Percentiles rank a stretch among this genome's conserved stretches.
Evolutionary conservation across 2,797 vertebrate species (phyloP).

Genomic region (Phyllotis vaccarum): DNA sequence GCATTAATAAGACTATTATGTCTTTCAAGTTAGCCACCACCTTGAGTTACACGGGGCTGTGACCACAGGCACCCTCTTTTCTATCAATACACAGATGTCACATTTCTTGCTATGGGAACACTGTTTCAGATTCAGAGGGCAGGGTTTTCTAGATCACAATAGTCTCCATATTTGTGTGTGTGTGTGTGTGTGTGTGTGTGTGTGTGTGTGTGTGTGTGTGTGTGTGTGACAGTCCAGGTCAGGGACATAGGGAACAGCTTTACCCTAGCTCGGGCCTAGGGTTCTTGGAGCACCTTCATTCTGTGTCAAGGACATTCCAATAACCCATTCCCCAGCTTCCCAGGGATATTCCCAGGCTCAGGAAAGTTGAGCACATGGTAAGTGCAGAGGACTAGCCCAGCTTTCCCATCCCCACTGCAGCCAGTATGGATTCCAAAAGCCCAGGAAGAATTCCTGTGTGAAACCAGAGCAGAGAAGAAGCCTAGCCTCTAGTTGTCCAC

Average conservation of each 20-base stretch:
- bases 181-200: too few relatives aligned
- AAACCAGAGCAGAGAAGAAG: slow-evolving; percentile 32
- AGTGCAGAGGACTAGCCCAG: background rate
- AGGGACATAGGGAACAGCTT: background rate
- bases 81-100: background rate
- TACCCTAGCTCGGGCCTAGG: background rate
- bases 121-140: background rate
- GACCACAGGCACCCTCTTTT: background rate
- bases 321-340: background rate
- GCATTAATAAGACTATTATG: background rate
- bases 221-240: background rate
- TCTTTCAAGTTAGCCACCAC: background rate
- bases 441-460: background rate
- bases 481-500: background rate
- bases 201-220: too few relatives aligned
- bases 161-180: slow-evolving; percentile 16
- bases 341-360: background rate
- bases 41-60: background rate
- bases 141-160: background rate
- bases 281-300: background rate
- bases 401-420: background rate
- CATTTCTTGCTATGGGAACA: background rate
- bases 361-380: background rate
- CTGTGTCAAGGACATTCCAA: background rate
- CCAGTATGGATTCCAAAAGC: background rate